Base-by-base conservation (phyloP, 2,797 vertebrate species). In the Crax fasciolata region DNA sequence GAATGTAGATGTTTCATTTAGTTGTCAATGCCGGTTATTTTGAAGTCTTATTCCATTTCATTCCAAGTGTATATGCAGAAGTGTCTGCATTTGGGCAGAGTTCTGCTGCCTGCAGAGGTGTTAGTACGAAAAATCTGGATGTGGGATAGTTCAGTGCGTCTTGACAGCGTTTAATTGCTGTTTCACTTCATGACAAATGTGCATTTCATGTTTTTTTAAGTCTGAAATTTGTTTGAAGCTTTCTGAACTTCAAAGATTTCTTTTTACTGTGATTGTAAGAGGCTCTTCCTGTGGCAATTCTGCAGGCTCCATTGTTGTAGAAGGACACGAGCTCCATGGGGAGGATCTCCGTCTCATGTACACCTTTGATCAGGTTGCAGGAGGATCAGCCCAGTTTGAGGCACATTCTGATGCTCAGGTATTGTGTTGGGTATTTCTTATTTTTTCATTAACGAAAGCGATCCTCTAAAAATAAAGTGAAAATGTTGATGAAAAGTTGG, bases 391-490 rank as follows among this genome's bases (percentile, higher is more conserved):
- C 1, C 99, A 99, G 67, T 99, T 98, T 16, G 99, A 99, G 97
- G 99, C 99, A 2, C 99, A 99, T 97, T 99, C 99, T 0, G 99
- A 99, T 80, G 95, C 98, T 63, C 99, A 99, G 99, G 99, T 99
- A 97, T 55, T 70, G 48, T 23, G 43, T 2, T 79, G 52, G 13
- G 38, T 11, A 4, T 13, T 85, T 75, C 8, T 28, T 25, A 3
- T 43, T 9, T 11, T 27, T 38, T 78, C 13, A 25, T 57, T 52
- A n/a, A 70, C 8, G 30, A 11, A 52, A 17, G 15, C 30, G 2
- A 46, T 92, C 11, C 17, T 84, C 11, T 72, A 44, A 71, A 75
- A 91, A 2, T 25, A 20, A 1, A 4, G 11, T 2, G 4, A 48
- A 51, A 70, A 38, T 3, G 8, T 4, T 38, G 67, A 70, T 67